Percentiles rank a stretch among this genome's conserved stretches.
These are phyloP conservation scores for Oconnorella tubifera DNA, from an alignment of 2,888 invertebrate species.

Conservation along the genomic window DNA sequence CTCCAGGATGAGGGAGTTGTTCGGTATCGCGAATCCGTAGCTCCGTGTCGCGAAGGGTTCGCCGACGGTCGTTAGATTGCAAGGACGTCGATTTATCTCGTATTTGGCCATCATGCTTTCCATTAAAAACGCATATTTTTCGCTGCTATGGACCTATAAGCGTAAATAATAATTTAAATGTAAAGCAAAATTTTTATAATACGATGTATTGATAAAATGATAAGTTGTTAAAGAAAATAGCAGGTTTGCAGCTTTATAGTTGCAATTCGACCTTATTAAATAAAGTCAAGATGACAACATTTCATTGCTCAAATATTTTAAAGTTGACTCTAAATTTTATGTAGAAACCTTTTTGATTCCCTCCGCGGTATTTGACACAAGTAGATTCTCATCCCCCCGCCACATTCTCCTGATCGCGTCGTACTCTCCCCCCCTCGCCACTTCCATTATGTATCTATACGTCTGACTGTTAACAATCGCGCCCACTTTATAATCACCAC, in stretches of 20 bases:
- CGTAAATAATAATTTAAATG: no score
- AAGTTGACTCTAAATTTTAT: no score
- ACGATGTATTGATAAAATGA: no score
- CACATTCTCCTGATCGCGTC: constrained; percentile 21
- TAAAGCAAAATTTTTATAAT: no score
- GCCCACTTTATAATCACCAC: constrained; percentile 19
- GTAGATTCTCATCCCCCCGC: constrained; percentile 1
- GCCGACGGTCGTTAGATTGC: constrained; percentile 28
- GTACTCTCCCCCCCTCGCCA: constrained; percentile 17
- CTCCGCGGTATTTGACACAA: not conserved
- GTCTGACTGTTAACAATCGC: constrained; percentile 13
- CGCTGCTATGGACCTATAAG: constrained; percentile 16
- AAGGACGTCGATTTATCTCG: constrained; percentile 21
- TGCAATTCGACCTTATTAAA: no score
- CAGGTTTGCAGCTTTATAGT: no score
- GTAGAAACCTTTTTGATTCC: no score
- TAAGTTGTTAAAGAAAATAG: no score
- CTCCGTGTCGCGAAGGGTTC: constrained; percentile 21
- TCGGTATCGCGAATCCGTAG: constrained; percentile 30
- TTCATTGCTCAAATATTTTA: no score
- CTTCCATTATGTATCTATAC: constrained; percentile 17
- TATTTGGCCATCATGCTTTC: constrained; percentile 28
- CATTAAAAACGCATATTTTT: constrained; percentile 32
- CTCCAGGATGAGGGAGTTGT: constrained; percentile 17
- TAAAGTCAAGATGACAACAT: no score